Evolutionary conservation across 2,888 invertebrate genomes (phyloP), one percentile per base, ranked within the genome.

Genomic region (Lampropteryx suffumata): DNA sequence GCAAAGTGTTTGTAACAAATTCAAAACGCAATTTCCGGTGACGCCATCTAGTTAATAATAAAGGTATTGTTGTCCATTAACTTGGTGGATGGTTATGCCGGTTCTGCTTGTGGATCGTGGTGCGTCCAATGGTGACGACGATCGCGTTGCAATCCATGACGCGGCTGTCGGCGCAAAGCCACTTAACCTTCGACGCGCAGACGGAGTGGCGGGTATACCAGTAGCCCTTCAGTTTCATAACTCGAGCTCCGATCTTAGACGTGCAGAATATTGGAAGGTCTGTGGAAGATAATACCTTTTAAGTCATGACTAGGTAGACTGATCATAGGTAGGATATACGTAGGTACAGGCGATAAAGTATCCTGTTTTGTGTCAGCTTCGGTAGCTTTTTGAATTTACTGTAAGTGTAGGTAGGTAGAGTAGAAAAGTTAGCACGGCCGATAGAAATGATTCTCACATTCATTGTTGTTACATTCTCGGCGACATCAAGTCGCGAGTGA

Each of bases 131-230:
- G 27, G 88, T 89, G 59, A 87, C 85, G 10, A 87, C 79, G 12
- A 85, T 79, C 1, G 85, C 85, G 46, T 82, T 84, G 56, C 88
- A 89, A 52, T 81, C 75, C 55, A 67, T 72, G 36, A 74, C 71
- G 1, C 84, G 61, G 57, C 82, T 86, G 59, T 87, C 86, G 0
- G 82, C 76, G 45, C 88, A 88, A 1, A 88, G 59, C 88, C 88
- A 88, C 55, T 83, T 80, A 1, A 89, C 88, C 40, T 84, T 69
- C 9, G 87, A 84, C 1, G 87, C 86, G 65, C 88, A 89, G 26
- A 89, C 88, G 0, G 88, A 89, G 53, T 87, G 88, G 0, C 87
- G 64, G 0, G 87, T 84, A 61, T 88, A 87, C 71, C 82, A 77
- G 65, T 85, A 85, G 0, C 88, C 88, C 0, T 79, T 74, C 4